Conservation (phyloP, 1,140 invertebrate species). For the Zaprionus lachaisei region DNA sequence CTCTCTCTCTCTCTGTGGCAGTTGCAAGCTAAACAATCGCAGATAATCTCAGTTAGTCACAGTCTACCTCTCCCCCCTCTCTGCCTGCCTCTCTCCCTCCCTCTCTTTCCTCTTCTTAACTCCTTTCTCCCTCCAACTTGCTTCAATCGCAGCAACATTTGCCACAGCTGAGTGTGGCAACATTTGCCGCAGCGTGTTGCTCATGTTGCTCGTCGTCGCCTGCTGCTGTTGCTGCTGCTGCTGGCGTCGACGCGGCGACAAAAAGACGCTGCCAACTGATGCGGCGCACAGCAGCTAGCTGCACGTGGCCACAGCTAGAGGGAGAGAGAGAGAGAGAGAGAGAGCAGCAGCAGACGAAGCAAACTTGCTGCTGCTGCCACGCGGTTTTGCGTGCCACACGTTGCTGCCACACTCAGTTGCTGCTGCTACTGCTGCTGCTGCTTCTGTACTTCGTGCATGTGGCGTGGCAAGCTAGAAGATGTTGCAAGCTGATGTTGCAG, state of each 20-base stretch:
- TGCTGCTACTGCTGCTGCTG: slow-evolving; percentile 34
- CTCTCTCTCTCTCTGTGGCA: background rate
- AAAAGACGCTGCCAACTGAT: slow-evolving; percentile 80
- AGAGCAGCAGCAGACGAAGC: slow-evolving; percentile 6
- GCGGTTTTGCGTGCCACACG: slow-evolving; percentile 63
- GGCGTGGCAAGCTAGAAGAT: background rate
- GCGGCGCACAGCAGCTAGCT: slow-evolving; percentile 68
- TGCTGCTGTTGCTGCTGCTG: slow-evolving; percentile 45
- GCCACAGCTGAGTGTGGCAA: slow-evolving; percentile 36
- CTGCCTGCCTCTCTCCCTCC: background rate
- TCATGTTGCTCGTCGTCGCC: slow-evolving; percentile 52
- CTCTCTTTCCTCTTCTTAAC: background rate
- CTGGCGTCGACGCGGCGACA: slow-evolving; percentile 78
- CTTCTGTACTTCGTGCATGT: slow-evolving; percentile 7
- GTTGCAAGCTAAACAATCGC: slow-evolving; percentile 1
- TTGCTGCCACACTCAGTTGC: slow-evolving; percentile 48
- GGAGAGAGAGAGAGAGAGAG: background rate
- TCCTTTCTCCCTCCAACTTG: background rate
- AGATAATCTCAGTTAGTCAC: slow-evolving; percentile 2
- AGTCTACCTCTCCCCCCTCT: background rate
- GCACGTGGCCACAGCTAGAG: slow-evolving; percentile 42
- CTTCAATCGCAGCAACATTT: slow-evolving; percentile 24
- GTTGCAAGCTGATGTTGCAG: slow-evolving; percentile 10
- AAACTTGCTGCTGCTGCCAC: slow-evolving; percentile 52
- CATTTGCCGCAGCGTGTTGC: slow-evolving; percentile 18